A percentile compares a stretch with the other conserved stretches of the same genome.
phyloP scores from a whole-genome alignment of 1,140 invertebrate genomes.

The Ceratoteleas bidentatus region DNA sequence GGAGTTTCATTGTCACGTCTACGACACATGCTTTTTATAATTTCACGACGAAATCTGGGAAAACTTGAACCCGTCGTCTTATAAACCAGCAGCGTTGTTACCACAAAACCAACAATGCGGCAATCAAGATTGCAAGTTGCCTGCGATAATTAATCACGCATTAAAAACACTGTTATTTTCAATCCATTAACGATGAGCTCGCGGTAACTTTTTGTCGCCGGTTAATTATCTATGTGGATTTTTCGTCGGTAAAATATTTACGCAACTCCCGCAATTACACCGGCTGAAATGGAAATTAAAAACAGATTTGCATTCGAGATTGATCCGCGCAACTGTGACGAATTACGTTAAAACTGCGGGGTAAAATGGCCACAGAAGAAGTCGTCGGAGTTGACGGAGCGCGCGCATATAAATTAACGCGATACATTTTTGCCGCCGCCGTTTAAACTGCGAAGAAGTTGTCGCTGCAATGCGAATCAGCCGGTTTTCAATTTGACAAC shows the following conservation, averaged over 20 bases:
- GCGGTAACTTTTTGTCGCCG: not conserved
- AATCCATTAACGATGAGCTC: not conserved
- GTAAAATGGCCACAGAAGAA: conserved; percentile 14
- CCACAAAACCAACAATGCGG: conserved; percentile 5
- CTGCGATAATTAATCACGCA: not conserved
- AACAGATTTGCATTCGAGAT: conserved; percentile 26
- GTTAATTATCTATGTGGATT: too few relatives aligned
- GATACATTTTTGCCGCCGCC: conserved; percentile 9
- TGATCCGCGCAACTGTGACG: conserved; percentile 1
- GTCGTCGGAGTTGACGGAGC: conserved; percentile 9
- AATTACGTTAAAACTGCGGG: conserved; percentile 19
- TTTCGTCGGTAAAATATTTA: too few relatives aligned
- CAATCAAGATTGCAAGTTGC: not conserved
- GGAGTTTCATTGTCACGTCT: conserved; percentile 29
- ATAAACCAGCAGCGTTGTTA: conserved; percentile 8
- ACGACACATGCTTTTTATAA: conserved; percentile 32
- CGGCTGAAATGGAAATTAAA: conserved; percentile 27
- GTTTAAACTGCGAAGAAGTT: not conserved
- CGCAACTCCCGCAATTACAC: not conserved
- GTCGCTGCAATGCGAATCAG: conserved; percentile 8
- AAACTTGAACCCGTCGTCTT: conserved; percentile 21
- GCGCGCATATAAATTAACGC: conserved; percentile 17
- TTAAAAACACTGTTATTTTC: not conserved
- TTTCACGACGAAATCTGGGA: conserved; percentile 31
- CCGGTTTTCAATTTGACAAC: conserved; percentile 20